Percentiles rank a stretch among this genome's conserved stretches.
phyloP scores from a whole-genome alignment of 2,888 invertebrate species.

The Crocallis elinguaria region DNA sequence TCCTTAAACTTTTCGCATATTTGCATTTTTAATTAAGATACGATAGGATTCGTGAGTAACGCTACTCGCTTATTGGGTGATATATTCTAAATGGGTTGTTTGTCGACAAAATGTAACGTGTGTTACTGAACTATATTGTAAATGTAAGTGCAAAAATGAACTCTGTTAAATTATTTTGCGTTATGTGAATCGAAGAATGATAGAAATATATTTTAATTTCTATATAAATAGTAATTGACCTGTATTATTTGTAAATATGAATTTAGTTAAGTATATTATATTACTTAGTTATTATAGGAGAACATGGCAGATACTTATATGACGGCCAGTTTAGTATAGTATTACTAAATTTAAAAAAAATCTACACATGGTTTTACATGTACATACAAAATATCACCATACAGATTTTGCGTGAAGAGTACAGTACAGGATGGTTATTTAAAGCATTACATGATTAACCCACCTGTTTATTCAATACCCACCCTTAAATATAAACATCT shows the following conservation, averaged over 20 bases:
- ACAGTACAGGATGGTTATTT: constrained; percentile 43
- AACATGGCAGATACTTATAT: constrained; percentile 88
- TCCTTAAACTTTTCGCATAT: constrained; percentile 83
- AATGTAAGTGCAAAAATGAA: constrained; percentile 85
- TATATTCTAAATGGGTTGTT: constrained; percentile 82
- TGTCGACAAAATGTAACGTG: constrained; percentile 76
- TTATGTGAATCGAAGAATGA: constrained; percentile 85
- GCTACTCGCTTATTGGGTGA: constrained; percentile 84
- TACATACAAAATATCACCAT: constrained; percentile 75
- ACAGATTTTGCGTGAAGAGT: constrained; percentile 61
- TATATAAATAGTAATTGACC: constrained; percentile 82
- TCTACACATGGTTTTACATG: constrained; percentile 85
- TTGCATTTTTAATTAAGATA: constrained; percentile 84
- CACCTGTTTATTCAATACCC: constrained; percentile 29
- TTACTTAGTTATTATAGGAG: constrained; percentile 83
- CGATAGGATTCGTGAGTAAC: constrained; percentile 79
- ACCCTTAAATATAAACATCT: constrained; percentile 11
- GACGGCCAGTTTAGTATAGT: constrained; percentile 90
- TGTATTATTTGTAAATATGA: constrained; percentile 88
- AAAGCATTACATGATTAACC: constrained; percentile 17
- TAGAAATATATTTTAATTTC: constrained; percentile 85
- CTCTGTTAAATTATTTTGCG: constrained; percentile 86
- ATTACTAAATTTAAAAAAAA: constrained; percentile 86
- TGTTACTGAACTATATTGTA: constrained; percentile 82
- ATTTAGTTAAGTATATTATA: constrained; percentile 86